Conservation (phyloP, 2,113 vertebrate genomes). For the Macrotis lagotis region DNA sequence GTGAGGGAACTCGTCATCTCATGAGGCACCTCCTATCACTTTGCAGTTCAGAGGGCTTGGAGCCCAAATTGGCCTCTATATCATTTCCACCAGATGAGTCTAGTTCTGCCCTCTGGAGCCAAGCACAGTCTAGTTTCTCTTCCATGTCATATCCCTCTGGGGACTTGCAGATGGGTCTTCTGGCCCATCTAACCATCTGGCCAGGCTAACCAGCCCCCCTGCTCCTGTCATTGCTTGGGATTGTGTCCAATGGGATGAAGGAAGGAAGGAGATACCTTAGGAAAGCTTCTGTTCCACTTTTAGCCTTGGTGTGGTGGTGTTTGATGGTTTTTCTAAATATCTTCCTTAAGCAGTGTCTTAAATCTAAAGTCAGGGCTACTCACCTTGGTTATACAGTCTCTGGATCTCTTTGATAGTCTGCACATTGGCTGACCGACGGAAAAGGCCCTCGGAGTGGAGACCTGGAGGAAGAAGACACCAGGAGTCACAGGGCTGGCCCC, state of each 20-base stretch:
- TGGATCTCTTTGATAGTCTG: conserved; percentile 89
- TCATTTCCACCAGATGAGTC: not conserved
- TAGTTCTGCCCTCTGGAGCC: not conserved
- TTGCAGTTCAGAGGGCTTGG: not conserved
- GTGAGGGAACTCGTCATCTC: not conserved
- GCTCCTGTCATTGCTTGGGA: not conserved
- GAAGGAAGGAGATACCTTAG: not conserved
- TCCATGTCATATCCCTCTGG: not conserved
- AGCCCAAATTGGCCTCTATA: not conserved
- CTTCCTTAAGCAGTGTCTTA: too few species aligned
- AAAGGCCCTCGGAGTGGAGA: conserved; percentile 88
- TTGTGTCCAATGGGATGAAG: not conserved
- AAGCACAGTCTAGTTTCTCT: not conserved
- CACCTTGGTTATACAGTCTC: conserved; percentile 90
- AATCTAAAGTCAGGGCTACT: too few species aligned
- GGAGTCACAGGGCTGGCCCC: not conserved
- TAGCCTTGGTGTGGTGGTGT: too few species aligned
- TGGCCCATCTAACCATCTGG: too few species aligned
- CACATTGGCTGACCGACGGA: conserved; percentile 88
- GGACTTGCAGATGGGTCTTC: not conserved
- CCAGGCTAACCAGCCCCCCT: not conserved
- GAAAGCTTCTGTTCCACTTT: too few species aligned
- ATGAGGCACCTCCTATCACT: too few species aligned
- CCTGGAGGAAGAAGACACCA: conserved; percentile 77
- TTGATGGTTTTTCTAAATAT: too few species aligned